Evolutionary conservation across 2,113 vertebrate species (phyloP).

Genomic region (Nicator chloris): DNA sequence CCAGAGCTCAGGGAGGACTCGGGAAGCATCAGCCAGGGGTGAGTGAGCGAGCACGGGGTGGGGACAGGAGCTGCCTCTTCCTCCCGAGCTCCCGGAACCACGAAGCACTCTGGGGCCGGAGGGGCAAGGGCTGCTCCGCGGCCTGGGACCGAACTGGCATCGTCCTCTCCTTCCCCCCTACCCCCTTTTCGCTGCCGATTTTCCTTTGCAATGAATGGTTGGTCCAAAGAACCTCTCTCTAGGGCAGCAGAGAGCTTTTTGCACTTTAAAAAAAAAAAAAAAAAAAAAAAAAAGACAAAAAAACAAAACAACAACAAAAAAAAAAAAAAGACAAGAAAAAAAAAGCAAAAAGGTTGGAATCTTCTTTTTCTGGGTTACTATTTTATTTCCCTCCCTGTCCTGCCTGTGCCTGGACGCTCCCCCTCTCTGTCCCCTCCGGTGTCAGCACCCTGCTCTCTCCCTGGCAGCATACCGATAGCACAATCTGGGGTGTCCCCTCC

Average conservation of each 20-base stretch:
- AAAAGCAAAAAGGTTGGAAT: slow-evolving; percentile 48
- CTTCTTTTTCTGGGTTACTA: slow-evolving; percentile 63
- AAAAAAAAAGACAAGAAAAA: background rate
- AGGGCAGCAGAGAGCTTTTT: slow-evolving; percentile 82
- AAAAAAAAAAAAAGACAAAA: background rate
- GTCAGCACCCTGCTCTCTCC: slow-evolving; percentile 21
- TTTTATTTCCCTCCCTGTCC: slow-evolving; percentile 55
- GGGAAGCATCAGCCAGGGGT: slow-evolving; percentile 32
- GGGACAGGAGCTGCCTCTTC: background rate
- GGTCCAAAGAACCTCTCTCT: slow-evolving; percentile 84
- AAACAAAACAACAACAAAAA: background rate
- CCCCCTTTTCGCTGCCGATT: slow-evolving; percentile 68
- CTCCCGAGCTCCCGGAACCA: background rate
- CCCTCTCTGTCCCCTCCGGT: slow-evolving; percentile 20
- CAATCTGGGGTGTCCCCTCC: slow-evolving; percentile 39
- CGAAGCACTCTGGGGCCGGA: background rate
- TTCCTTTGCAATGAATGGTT: slow-evolving; percentile 77
- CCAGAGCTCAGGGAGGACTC: slow-evolving; percentile 57
- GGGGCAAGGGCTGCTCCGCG: background rate
- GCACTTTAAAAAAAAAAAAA: slow-evolving; percentile 78
- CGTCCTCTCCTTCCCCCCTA: background rate
- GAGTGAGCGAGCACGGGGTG: background rate
- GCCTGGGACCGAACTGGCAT: slow-evolving; percentile 14
- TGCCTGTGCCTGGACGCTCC: slow-evolving; percentile 46
- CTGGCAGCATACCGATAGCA: slow-evolving; percentile 61